A percentile compares a stretch with the other conserved stretches of the same genome.
Evolutionary conservation across 2,888 invertebrate species (phyloP).

Genomic region (Diadromus collaris): DNA sequence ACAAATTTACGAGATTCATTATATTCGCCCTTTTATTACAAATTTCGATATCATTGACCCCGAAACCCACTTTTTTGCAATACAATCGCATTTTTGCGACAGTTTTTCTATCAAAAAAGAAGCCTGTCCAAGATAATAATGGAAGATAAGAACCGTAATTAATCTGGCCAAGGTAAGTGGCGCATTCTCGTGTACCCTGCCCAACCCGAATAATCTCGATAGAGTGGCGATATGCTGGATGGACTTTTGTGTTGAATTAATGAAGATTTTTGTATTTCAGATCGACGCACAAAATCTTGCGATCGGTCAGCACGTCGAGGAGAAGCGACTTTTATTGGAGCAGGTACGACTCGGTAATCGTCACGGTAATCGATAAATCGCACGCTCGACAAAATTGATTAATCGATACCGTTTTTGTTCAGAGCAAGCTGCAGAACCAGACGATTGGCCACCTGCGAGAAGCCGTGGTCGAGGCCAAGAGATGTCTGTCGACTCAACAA

Average conservation of each 20-base stretch:
- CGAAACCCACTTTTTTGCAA: conserved; percentile 11
- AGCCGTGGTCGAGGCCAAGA: conserved; percentile 77
- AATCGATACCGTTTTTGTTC: conserved; percentile 21
- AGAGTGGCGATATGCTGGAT: neutral
- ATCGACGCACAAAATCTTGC: conserved; percentile 71
- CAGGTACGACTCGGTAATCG: conserved; percentile 66
- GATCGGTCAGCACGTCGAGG: conserved; percentile 72
- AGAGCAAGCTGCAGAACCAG: conserved; percentile 77
- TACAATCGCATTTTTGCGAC: conserved; percentile 21
- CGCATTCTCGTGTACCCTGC: conserved; percentile 40
- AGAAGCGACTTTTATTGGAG: conserved; percentile 72
- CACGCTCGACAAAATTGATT: too few relatives aligned
- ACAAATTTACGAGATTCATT: neutral
- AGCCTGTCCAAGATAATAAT: conserved; percentile 34
- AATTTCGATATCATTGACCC: conserved; percentile 10
- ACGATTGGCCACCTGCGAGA: conserved; percentile 77
- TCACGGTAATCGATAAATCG: too few relatives aligned
- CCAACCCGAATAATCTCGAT: conserved; percentile 7
- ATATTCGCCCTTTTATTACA: neutral
- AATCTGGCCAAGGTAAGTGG: conserved; percentile 50
- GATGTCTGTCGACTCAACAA: conserved; percentile 75
- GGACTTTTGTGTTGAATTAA: conserved; percentile 17
- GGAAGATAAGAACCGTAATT: conserved; percentile 41
- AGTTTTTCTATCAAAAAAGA: neutral
- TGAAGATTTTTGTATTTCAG: conserved; percentile 65